Conservation (phyloP, 2,797 vertebrate species). For the Tragopan temminckii region DNA sequence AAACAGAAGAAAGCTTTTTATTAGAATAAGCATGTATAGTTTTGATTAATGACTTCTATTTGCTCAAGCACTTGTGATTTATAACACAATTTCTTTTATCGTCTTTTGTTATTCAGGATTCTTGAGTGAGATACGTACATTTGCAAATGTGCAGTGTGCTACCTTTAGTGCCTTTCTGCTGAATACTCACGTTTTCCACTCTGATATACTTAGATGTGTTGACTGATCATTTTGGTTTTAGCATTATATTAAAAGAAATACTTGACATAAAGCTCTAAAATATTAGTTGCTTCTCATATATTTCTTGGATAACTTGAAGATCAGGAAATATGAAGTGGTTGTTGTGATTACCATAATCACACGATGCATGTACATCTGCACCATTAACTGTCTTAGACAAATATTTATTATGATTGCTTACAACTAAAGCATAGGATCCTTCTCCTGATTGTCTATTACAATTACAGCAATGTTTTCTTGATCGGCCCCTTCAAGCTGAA, state of each 20-base stretch:
- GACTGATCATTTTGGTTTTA: not conserved
- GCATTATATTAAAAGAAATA: not conserved
- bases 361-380: not conserved
- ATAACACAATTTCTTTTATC: not conserved
- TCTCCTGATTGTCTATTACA: not conserved
- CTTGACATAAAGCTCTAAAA: not conserved
- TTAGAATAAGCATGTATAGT: not conserved
- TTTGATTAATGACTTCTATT: constrained; percentile 45
- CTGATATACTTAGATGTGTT: not conserved
- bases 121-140: not conserved
- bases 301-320: not conserved
- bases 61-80: constrained; percentile 29
- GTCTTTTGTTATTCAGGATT: not conserved
- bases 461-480: not conserved
- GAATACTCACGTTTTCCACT: not conserved
- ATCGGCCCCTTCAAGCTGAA: not conserved
- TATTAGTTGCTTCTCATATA: not conserved
- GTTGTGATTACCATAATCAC: not conserved
- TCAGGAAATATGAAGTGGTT: not conserved
- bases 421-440: not conserved
- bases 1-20: not conserved
- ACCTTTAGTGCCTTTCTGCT: not conserved
- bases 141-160: not conserved
- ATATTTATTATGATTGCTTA: not conserved
- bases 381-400: not conserved